A percentile compares a stretch with the other conserved stretches of the same genome.
phyloP scores from a whole-genome alignment of 37 sponge, comb jelly and placozoan genomes.

The Ianthella basta region DNA sequence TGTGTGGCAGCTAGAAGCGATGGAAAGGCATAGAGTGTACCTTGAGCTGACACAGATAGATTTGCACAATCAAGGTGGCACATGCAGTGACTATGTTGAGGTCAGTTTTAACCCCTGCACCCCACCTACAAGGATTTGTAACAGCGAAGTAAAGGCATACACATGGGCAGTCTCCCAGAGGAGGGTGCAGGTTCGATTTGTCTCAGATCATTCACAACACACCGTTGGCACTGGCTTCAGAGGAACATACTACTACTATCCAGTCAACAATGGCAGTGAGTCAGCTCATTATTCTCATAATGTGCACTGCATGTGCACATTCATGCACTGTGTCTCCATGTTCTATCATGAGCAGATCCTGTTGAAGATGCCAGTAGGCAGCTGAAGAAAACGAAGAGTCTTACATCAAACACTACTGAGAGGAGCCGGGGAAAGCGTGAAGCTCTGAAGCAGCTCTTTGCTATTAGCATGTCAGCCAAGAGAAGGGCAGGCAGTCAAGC shows the following conservation, averaged over 20 bases:
- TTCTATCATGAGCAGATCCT: neutral
- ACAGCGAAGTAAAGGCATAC: neutral
- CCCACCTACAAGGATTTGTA: neutral
- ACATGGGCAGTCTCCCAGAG: neutral
- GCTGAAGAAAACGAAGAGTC: neutral
- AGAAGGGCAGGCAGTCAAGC: too few species aligned
- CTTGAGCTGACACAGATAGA: slow-evolving; percentile 3
- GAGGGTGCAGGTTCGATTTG: neutral
- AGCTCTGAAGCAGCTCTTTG: too few species aligned
- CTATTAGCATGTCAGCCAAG: too few species aligned
- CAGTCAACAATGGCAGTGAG: slow-evolving; percentile 30
- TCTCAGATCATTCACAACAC: neutral
- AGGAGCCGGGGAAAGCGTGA: too few species aligned
- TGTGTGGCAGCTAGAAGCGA: slow-evolving; percentile 16
- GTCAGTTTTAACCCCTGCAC: neutral
- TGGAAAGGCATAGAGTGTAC: slow-evolving; percentile 9
- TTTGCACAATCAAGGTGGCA: neutral
- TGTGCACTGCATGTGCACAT: too few species aligned
- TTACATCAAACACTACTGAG: too few species aligned
- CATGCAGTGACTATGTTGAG: slow-evolving; percentile 5
- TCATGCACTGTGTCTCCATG: too few species aligned
- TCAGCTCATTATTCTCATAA: neutral
- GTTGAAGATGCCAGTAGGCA: neutral
- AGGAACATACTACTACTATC: slow-evolving; percentile 31
- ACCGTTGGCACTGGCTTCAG: neutral